These are phyloP conservation scores for Pholis gunnellus DNA, from an alignment of 2,113 vertebrate genomes.

Conservation along the genomic window DNA sequence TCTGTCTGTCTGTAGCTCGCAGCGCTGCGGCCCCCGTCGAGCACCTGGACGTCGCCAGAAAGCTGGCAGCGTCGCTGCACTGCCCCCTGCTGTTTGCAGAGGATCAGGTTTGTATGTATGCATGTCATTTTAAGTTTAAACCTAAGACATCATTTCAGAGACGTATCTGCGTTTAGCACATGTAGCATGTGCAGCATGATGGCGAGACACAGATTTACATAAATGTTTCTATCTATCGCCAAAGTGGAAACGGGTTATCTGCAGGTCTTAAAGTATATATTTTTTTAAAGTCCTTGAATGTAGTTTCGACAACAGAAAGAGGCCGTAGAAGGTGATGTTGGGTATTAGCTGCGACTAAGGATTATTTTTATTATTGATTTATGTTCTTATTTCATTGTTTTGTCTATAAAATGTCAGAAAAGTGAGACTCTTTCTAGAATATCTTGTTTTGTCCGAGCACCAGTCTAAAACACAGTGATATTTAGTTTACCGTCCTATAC, in stretches of 20 bases:
- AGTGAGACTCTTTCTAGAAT: neutral
- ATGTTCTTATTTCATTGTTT: neutral
- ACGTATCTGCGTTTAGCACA: neutral
- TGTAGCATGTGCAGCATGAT: neutral
- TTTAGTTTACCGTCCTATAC: neutral
- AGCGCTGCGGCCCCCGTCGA: conserved; percentile 61
- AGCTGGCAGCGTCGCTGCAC: conserved; percentile 75
- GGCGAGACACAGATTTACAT: neutral
- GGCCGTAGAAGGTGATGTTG: neutral
- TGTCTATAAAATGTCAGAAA: neutral
- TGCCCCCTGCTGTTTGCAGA: conserved; percentile 83
- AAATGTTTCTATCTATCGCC: neutral
- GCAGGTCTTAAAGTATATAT: neutral
- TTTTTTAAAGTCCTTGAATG: neutral
- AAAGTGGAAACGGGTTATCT: neutral
- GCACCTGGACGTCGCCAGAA: conserved; percentile 74
- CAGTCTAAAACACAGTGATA: neutral
- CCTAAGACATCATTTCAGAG: neutral
- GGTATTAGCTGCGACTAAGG: neutral
- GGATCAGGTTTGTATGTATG: conserved; percentile 81
- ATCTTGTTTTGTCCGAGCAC: neutral
- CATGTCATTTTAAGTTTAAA: too few species aligned
- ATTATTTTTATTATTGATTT: neutral
- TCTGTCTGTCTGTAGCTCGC: conserved; percentile 69
- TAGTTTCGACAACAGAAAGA: neutral